Evolutionary conservation across 2,113 vertebrate species (phyloP), one percentile per base, ranked within the genome.

Genomic region (Vombatus ursinus): DNA sequence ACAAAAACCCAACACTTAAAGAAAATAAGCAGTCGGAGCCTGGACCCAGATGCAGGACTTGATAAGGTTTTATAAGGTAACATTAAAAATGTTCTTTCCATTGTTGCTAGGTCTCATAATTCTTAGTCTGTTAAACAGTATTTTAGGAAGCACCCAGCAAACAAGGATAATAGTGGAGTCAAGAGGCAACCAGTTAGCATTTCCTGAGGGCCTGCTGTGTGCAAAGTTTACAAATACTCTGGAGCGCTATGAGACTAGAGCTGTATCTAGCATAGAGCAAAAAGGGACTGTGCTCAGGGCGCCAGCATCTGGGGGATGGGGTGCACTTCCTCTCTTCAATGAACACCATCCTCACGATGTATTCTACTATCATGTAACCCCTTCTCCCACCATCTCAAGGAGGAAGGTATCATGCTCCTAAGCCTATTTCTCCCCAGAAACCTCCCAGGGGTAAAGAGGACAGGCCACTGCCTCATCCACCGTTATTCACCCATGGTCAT

Each of bases 31-130:
- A 54, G 93, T 16, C 54, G 0, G 31, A 94, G 90, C 92, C 53
- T 91, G 92, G 96, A 49, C 12, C 90, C 94, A 93, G 92, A 94
- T 89, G 68, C 2, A 44, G n/a, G n/a, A 94, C 93, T 90, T 89
- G 50, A 91, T 93, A 94, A 96, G 95, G 31, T 96, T 97, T 97
- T 96, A 37, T 96, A 90, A 7, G 12, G 92, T 96, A 94, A 91
- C 91, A 52, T 52, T 97, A 89, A 96, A 97, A 97, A 28, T 97
- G 44, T 90, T 94, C 52, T 97, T 96, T 37, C 68, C 90, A 97
- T 96, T 96, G 92, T 12, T 54, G 54, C 57, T 96, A 49, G 2
- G 8, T 97, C 97, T 94, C 90, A 49, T 48, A 97, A 93, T 89
- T 93, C 10, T 47, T 48, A 52, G 16, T 90, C 2, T 50, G 47